These are phyloP conservation scores for Micronycteris hirsuta DNA, from an alignment of 2,113 vertebrate genomes.

Conservation along the genomic window DNA sequence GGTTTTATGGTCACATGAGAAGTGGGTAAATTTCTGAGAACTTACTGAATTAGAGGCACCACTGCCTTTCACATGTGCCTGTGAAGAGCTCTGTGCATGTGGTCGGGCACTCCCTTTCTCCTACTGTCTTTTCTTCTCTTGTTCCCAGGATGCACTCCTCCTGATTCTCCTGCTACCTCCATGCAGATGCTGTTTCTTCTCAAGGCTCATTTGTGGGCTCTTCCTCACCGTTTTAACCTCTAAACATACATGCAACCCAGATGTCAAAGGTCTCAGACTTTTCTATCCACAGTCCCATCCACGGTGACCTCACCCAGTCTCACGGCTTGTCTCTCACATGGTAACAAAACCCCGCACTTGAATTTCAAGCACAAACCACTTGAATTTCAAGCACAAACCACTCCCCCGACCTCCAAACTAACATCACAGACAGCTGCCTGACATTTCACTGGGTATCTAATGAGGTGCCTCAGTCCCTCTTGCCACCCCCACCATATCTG, in stretches of 20 bases:
- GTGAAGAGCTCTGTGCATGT: background rate
- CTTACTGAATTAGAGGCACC: background rate
- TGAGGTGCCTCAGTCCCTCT: background rate
- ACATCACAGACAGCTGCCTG: background rate
- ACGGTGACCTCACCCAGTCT: background rate
- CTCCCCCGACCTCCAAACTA: background rate
- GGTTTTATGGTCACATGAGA: background rate
- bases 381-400: background rate
- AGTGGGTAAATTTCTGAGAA: background rate
- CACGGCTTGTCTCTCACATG: background rate
- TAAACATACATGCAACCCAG: background rate
- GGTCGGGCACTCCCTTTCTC: rapidly evolving
- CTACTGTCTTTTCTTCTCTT: background rate
- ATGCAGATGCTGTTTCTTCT: background rate
- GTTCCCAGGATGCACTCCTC: background rate
- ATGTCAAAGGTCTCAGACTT: background rate
- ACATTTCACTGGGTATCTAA: background rate
- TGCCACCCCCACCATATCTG: rapidly evolving
- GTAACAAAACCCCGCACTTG: background rate
- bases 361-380: background rate
- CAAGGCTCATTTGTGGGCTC: background rate
- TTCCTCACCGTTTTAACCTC: background rate
- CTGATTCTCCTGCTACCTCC: background rate
- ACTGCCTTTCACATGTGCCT: background rate
- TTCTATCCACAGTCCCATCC: background rate